Conservation (phyloP, 2,888 invertebrate genomes). For the Pollenia amentaria region DNA sequence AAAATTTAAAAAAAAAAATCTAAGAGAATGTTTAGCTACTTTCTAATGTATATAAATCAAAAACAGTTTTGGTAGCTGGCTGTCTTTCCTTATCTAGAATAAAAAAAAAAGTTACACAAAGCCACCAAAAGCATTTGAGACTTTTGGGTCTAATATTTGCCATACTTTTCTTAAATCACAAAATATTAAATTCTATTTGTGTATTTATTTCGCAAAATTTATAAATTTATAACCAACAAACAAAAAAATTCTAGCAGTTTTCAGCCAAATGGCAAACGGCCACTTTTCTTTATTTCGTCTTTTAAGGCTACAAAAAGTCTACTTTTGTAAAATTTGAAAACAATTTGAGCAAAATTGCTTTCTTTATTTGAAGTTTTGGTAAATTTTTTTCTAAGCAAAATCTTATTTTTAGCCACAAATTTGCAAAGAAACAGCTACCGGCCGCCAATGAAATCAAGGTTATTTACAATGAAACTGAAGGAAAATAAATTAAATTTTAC, state of each 20-base stretch:
- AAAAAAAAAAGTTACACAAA: neutral
- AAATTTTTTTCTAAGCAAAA: neutral
- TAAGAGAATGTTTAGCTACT: no score
- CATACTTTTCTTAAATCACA: constrained; percentile 2
- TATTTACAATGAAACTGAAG: constrained; percentile 34
- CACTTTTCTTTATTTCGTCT: constrained; percentile 13
- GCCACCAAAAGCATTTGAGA: neutral
- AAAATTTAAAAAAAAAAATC: no score
- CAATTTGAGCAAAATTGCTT: constrained; percentile 24
- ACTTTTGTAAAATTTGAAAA: constrained; percentile 37
- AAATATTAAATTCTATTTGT: constrained; percentile 36
- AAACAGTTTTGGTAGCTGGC: neutral
- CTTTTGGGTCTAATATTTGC: constrained; percentile 1
- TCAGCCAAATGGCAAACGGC: constrained; percentile 72
- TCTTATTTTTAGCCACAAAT: constrained; percentile 3
- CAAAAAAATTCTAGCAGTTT: neutral
- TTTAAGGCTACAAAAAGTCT: constrained; percentile 57
- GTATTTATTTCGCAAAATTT: constrained; percentile 5
- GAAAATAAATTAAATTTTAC: neutral
- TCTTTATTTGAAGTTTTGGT: constrained; percentile 23
- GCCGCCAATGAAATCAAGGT: constrained; percentile 58
- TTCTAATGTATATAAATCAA: constrained; percentile 42
- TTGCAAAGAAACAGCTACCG: neutral
- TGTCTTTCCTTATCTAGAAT: constrained; percentile 1
- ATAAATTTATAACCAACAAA: neutral